Percentiles rank a stretch among this genome's conserved stretches.
phyloP scores from a whole-genome alignment of 2,888 invertebrate species.

The Alloplasta piceator region DNA sequence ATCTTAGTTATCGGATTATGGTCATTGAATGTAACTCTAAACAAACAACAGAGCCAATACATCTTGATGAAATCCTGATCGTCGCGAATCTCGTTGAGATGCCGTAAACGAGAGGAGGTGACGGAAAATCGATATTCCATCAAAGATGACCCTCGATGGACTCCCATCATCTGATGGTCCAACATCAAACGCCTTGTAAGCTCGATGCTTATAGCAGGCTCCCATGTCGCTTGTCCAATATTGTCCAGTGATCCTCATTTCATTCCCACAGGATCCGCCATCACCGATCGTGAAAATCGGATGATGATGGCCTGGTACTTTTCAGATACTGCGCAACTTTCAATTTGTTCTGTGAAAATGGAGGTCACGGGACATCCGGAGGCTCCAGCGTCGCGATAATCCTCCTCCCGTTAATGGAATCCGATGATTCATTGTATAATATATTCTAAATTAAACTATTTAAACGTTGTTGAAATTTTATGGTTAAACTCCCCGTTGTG shows the following conservation, averaged over 20 bases:
- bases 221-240: slow-evolving; percentile 13
- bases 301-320: slow-evolving; percentile 78
- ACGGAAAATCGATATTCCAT: slow-evolving; percentile 79
- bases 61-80: slow-evolving; percentile 77
- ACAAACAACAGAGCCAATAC: slow-evolving; percentile 16
- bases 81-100: slow-evolving; percentile 80
- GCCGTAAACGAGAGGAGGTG: slow-evolving; percentile 82
- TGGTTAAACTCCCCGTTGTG: background rate
- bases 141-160: slow-evolving; percentile 32
- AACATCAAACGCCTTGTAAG: background rate
- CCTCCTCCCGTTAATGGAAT: slow-evolving; percentile 47
- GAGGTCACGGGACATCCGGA: background rate
- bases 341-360: slow-evolving; percentile 36
- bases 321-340: slow-evolving; percentile 73
- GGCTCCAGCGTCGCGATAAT: slow-evolving; percentile 26
- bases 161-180: slow-evolving; percentile 4
- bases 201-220: slow-evolving; percentile 16
- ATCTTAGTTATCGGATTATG: background rate
- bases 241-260: background rate
- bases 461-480: background rate
- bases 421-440: slow-evolving; percentile 55
- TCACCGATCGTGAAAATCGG: slow-evolving; percentile 1
- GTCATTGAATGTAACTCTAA: slow-evolving; percentile 21
- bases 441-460: slow-evolving; percentile 39
- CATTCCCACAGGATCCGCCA: background rate